phyloP scores from a whole-genome alignment of 2,888 invertebrate species.

The Macaria liturata region DNA sequence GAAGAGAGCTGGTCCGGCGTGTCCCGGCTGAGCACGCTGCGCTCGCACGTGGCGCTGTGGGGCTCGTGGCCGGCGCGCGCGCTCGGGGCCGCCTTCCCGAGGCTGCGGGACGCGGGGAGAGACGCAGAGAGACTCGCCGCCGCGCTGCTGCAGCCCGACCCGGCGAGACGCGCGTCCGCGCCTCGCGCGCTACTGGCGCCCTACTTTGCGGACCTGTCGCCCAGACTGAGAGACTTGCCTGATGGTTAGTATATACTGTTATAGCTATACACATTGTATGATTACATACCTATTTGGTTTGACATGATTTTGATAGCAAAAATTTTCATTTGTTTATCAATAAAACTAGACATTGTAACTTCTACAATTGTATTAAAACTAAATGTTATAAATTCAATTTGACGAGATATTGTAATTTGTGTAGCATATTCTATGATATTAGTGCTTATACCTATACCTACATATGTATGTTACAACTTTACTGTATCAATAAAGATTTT shows the following conservation, averaged over 20 bases:
- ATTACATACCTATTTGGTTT: too few species aligned
- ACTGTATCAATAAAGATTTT: too few species aligned
- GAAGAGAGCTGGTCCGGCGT: conserved; percentile 97
- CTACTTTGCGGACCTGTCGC: conserved; percentile 96
- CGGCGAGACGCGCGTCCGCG: conserved; percentile 93
- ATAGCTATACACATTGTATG: too few species aligned
- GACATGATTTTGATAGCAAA: too few species aligned
- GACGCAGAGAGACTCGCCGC: conserved; percentile 95
- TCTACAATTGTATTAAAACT: too few species aligned
- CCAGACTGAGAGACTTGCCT: conserved; percentile 94
- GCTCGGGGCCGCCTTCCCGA: conserved; percentile 94
- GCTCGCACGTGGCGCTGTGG: conserved; percentile 84
- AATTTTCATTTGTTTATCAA: too few species aligned
- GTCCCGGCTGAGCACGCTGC: conserved; percentile 92
- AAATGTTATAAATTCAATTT: too few species aligned
- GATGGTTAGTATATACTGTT: conserved; percentile 88
- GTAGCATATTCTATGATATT: too few species aligned
- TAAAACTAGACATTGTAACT: too few species aligned
- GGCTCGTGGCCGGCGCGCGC: conserved; percentile 89
- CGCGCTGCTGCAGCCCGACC: conserved; percentile 93
- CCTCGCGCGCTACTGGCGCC: conserved; percentile 93
- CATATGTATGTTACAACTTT: too few species aligned
- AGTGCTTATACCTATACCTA: too few species aligned
- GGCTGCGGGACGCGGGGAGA: conserved; percentile 92
- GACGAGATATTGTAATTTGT: too few species aligned